Evolutionary conservation across 2,888 invertebrate genomes (phyloP), one percentile per base, ranked within the genome.

Genomic region (Lissonota sp.): DNA sequence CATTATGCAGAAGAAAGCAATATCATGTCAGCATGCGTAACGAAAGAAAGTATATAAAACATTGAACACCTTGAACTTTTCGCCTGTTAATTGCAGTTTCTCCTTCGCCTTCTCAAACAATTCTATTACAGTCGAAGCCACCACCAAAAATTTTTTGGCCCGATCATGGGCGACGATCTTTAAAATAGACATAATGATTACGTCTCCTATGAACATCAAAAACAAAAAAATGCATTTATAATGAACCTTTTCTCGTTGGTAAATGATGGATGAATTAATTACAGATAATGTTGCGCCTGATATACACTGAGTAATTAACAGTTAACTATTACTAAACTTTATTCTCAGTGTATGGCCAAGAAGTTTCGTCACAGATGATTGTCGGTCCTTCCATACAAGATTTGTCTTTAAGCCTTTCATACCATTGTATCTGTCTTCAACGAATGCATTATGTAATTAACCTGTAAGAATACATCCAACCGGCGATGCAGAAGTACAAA

Each of bases 131-230:
- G 44, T 46, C 6, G 46, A 12, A 44, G 63, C 63, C 26, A 26
- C 10, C 8, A 63, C 46, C 14, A 63, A 44, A 26, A 46, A 46
- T 46, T 63, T 14, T 7, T 6, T 44, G 6, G 44, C 26, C 44
- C 63, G 63, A 46, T 63, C 63, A 16, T 63, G 63, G 46, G 46
- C 16, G 4, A 63, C 46, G 16, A 46, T 26, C 26, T 63, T 63
- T 5, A 63, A 63, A 16, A 63, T 8, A 4, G 63, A 10, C 63
- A 63, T 63, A 7, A 26, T 6, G 5, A 58, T 58, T 16, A 10
- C 12, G 6, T 60, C 5, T 40, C 12, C 40, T 39, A 40, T 60
- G 40, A 40, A 10, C 26, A 26, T 26, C 26, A 26, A 26, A 26
- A 26, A 26, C 26, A 26, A 26, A 26, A 26, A 26, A 26, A 26